These are phyloP conservation scores for Anguilla pacifica DNA, from an alignment of 2,797 vertebrate genomes.

Conservation along the genomic window DNA sequence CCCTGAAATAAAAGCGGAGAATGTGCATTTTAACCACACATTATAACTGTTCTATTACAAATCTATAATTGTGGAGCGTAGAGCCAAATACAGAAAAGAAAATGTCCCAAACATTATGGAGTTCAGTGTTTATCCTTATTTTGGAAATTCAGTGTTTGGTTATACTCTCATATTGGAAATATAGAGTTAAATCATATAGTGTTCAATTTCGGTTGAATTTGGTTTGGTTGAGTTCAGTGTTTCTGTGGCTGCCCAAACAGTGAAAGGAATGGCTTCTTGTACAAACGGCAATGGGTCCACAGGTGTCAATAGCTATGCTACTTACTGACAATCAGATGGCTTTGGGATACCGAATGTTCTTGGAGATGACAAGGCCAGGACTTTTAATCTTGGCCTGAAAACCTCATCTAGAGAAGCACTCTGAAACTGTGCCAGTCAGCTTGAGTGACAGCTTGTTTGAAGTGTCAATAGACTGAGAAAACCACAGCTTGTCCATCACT, in stretches of 20 bases:
- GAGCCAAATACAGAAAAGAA: too few relatives aligned
- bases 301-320: slow-evolving; percentile 69
- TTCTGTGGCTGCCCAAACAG: slow-evolving; percentile 38
- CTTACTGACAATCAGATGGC: slow-evolving; percentile 72
- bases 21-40: too few relatives aligned
- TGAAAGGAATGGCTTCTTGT: slow-evolving; percentile 36
- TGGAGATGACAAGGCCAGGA: slow-evolving; percentile 65
- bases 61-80: too few relatives aligned
- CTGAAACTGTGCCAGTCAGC: slow-evolving; percentile 56
- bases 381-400: slow-evolving; percentile 65
- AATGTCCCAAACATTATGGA: too few relatives aligned
- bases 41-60: too few relatives aligned
- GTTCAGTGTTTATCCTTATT: too few relatives aligned
- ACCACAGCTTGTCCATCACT: slow-evolving; percentile 33
- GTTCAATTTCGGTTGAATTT: too few relatives aligned
- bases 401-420: slow-evolving; percentile 60
- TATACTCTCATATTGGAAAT: too few relatives aligned
- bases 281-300: slow-evolving; percentile 53
- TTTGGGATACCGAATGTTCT: slow-evolving; percentile 62
- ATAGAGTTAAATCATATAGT: too few relatives aligned
- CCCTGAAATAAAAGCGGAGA: too few relatives aligned
- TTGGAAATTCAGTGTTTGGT: too few relatives aligned
- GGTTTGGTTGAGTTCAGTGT: slow-evolving; percentile 32
- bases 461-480: slow-evolving; percentile 40
- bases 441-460: slow-evolving; percentile 48